These are phyloP conservation scores for Pseudomugil gertrudae DNA, from an alignment of 2,797 vertebrate genomes.

Conservation along the genomic window DNA sequence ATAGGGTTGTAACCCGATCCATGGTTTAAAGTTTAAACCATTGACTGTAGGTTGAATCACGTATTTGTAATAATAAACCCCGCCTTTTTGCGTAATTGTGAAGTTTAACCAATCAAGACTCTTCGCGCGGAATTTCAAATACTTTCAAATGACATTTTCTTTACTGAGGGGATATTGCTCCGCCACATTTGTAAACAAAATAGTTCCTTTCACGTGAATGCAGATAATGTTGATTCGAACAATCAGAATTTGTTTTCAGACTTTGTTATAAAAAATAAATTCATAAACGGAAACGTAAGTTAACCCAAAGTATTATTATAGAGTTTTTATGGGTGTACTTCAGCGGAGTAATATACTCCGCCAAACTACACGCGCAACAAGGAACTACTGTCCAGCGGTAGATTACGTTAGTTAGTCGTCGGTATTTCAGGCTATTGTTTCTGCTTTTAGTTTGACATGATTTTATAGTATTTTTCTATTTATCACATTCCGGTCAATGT, in stretches of 20 bases:
- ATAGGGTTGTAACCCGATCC: no score
- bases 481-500: constrained; percentile 17
- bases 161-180: constrained; percentile 41
- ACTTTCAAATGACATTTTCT: constrained; percentile 61
- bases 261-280: fast-evolving
- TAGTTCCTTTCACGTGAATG: constrained; percentile 60
- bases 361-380: not conserved
- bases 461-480: constrained; percentile 9
- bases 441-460: constrained; percentile 22
- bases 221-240: fast-evolving
- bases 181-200: constrained; percentile 75
- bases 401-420: constrained; percentile 38
- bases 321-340: not conserved
- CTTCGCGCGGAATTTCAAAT: constrained; percentile 86
- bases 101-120: constrained; percentile 62
- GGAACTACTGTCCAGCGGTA: not conserved
- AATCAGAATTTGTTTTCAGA: fast-evolving
- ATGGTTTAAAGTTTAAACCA: no score
- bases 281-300: fast-evolving
- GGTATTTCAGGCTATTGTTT: not conserved
- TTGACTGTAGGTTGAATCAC: no score
- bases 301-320: fast-evolving
- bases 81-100: not conserved
- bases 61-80: not conserved
- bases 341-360: constrained; percentile 61